phyloP scores from a whole-genome alignment of 2,888 invertebrate species.

The Heliconius cydno region DNA sequence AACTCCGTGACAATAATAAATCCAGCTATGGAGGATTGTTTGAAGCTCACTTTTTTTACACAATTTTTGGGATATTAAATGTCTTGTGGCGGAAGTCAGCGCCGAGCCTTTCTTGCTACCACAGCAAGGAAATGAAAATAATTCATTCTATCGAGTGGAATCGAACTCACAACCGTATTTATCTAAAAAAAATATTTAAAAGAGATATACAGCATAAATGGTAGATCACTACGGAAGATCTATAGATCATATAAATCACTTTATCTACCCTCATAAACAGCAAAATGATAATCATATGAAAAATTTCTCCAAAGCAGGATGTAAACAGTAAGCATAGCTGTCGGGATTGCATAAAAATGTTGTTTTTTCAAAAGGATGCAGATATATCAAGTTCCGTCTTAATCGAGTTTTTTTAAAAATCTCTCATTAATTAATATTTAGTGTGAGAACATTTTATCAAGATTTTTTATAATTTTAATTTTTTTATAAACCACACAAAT shows the following conservation, averaged over 20 bases:
- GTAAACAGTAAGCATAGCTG: neutral
- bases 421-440: neutral
- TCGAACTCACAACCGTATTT: neutral
- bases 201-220: too few relatives aligned
- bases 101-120: neutral
- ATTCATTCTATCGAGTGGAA: neutral
- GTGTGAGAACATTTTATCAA: neutral
- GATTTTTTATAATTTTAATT: neutral
- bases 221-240: too few relatives aligned
- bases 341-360: too few relatives aligned
- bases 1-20: too few relatives aligned
- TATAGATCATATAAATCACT: too few relatives aligned
- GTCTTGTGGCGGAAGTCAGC: neutral
- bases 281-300: neutral
- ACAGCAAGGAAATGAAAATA: neutral
- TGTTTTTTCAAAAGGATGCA: neutral
- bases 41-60: too few relatives aligned
- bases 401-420: too few relatives aligned
- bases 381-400: neutral
- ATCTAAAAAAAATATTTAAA: too few relatives aligned
- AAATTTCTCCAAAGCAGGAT: neutral
- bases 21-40: too few relatives aligned
- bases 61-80: neutral
- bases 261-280: too few relatives aligned
- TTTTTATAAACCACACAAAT: too few relatives aligned